phyloP scores from a whole-genome alignment of 2,797 vertebrate genomes.

The Syngnathus acus region DNA sequence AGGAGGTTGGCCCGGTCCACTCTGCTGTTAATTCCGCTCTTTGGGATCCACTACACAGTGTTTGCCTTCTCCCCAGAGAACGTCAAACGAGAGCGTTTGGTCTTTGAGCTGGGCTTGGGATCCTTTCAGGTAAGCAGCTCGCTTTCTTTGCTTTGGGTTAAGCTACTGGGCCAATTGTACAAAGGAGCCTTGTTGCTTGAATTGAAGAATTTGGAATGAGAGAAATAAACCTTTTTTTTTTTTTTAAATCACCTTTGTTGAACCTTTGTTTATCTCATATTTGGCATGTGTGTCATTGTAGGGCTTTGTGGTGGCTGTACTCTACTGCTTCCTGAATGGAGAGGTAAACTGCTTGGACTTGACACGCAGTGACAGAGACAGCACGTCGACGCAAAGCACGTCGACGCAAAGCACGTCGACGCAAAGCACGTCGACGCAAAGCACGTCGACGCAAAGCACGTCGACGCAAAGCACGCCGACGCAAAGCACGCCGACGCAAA shows the following conservation, averaged over 20 bases:
- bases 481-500: too few species aligned
- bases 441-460: too few species aligned
- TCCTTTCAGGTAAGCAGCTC: conserved; percentile 84
- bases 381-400: too few species aligned
- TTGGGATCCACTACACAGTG: conserved; percentile 96
- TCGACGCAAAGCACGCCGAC: too few species aligned
- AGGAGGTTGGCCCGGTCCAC: conserved; percentile 93
- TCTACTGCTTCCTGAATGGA: conserved; percentile 97
- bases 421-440: too few species aligned
- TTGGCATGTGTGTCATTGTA: conserved; percentile 32
- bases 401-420: too few species aligned
- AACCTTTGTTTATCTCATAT: neutral
- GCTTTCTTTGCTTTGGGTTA: too few species aligned
- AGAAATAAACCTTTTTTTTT: too few species aligned
- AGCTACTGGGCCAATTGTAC: too few species aligned
- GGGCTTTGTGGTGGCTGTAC: conserved; percentile 95
- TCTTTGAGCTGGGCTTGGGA: conserved; percentile 92
- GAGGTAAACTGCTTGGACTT: conserved; percentile 66
- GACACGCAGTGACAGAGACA: conserved; percentile 35
- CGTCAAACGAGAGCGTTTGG: conserved; percentile 88
- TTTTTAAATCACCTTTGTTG: too few species aligned
- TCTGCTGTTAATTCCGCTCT: conserved; percentile 88
- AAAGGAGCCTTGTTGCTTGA: too few species aligned
- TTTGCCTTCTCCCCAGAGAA: conserved; percentile 96
- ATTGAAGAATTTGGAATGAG: too few species aligned